A percentile compares a stretch with the other conserved stretches of the same genome.
These are phyloP conservation scores for Tyrannus savana DNA, from an alignment of 2,113 vertebrate genomes.

Conservation along the genomic window DNA sequence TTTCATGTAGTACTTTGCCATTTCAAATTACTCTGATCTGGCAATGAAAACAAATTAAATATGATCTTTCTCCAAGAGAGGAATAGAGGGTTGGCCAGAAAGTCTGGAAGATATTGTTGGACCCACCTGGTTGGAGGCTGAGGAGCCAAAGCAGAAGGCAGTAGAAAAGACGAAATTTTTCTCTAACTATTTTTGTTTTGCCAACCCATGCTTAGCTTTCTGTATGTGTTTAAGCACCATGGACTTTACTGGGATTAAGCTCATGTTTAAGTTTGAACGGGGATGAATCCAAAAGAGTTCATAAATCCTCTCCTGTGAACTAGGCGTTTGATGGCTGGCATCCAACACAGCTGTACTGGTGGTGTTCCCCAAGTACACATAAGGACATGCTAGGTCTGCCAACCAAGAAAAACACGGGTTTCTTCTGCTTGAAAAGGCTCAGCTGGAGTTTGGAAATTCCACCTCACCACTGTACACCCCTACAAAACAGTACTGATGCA, in stretches of 20 bases:
- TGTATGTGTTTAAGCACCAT: neutral
- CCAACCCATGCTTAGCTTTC: neutral
- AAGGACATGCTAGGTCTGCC: neutral
- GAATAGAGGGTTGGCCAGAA: neutral
- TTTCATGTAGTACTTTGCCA: neutral
- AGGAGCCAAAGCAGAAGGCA: neutral
- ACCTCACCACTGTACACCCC: neutral
- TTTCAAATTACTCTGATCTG: slow-evolving; percentile 7
- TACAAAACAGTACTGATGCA: neutral
- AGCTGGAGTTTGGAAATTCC: neutral
- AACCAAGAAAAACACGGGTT: neutral
- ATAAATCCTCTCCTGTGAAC: neutral
- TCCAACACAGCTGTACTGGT: neutral
- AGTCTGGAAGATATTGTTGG: neutral
- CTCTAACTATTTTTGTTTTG: neutral
- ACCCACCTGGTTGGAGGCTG: neutral
- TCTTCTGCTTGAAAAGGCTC: neutral
- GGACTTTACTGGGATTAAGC: neutral
- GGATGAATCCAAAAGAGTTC: neutral
- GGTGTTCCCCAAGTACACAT: neutral
- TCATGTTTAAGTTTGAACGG: neutral
- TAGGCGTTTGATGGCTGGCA: neutral
- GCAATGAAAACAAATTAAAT: neutral
- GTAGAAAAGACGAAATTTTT: neutral
- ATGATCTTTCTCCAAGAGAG: neutral